Evolutionary conservation across 2,888 invertebrate genomes (phyloP).

Genomic region (Eupithecia pulchellata): DNA sequence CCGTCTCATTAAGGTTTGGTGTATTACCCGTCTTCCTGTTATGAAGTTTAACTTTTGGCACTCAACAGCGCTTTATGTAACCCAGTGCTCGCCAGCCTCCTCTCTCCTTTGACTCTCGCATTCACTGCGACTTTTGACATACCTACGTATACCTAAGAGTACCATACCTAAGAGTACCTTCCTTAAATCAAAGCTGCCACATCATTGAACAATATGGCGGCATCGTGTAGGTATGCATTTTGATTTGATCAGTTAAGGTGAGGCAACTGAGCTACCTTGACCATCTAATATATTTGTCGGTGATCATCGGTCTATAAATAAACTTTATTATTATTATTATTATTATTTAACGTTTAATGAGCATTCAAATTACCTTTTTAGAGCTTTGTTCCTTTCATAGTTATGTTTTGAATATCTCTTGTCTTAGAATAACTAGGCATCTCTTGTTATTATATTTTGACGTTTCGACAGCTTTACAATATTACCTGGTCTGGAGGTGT

Average conservation of each 20-base stretch:
- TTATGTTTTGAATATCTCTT: not conserved
- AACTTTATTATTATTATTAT: no score
- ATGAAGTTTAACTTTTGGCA: conserved; percentile 1
- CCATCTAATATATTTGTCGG: not conserved
- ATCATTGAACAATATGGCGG: conserved; percentile 1
- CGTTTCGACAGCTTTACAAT: not conserved
- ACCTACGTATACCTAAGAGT: no score
- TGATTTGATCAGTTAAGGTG: not conserved
- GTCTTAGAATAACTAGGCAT: no score
- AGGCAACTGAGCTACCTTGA: not conserved
- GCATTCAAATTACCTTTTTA: not conserved
- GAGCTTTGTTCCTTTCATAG: not conserved
- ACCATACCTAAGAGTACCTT: no score
- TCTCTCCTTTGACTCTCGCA: no score
- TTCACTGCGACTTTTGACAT: no score
- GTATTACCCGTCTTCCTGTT: not conserved
- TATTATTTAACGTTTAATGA: not conserved
- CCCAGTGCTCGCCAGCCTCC: not conserved
- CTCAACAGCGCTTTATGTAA: not conserved
- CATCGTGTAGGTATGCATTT: not conserved
- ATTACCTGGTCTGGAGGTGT: no score
- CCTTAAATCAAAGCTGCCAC: not conserved
- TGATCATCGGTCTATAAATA: not conserved
- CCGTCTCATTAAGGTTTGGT: conserved; percentile 7
- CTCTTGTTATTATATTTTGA: not conserved